phyloP scores from a whole-genome alignment of 2,113 vertebrate species.

The Nyctereutes procyonoides region DNA sequence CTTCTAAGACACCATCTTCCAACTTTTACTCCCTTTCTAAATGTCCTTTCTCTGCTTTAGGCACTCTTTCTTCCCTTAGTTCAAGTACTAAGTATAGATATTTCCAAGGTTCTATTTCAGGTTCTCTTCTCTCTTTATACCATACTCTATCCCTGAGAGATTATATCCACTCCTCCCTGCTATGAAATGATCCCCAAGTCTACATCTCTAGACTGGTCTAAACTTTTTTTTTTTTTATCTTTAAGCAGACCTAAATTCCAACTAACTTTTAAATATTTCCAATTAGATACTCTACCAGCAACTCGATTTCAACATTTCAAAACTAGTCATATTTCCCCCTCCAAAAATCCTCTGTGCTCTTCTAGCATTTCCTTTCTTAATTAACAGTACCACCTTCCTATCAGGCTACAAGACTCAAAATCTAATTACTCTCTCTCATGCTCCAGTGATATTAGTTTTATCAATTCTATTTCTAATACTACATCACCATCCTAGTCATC shows the following conservation, averaged over 20 bases:
- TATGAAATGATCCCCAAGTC: not conserved
- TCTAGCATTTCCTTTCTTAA: not conserved
- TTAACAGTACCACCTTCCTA: not conserved
- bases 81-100: not conserved
- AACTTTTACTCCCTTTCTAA: slow-evolving; percentile 41
- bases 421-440: not conserved
- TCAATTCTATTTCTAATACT: not conserved
- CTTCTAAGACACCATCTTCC: not conserved
- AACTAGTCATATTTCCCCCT: not conserved
- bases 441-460: not conserved
- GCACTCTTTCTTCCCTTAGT: slow-evolving; percentile 9
- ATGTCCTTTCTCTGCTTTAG: not conserved
- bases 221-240: not conserved
- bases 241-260: slow-evolving; percentile 10
- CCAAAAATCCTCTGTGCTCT: not conserved
- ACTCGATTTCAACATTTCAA: slow-evolving; percentile 32
- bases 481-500: not conserved
- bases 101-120: not conserved
- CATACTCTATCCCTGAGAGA: not conserved
- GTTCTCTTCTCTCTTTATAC: not conserved
- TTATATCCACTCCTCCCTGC: not conserved
- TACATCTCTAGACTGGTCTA: not conserved
- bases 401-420: not conserved
- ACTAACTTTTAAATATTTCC: not conserved
- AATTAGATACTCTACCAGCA: slow-evolving; percentile 1